These are phyloP conservation scores for Otolemur crassicaudatus DNA, from an alignment of 2,797 vertebrate species.

Conservation along the genomic window DNA sequence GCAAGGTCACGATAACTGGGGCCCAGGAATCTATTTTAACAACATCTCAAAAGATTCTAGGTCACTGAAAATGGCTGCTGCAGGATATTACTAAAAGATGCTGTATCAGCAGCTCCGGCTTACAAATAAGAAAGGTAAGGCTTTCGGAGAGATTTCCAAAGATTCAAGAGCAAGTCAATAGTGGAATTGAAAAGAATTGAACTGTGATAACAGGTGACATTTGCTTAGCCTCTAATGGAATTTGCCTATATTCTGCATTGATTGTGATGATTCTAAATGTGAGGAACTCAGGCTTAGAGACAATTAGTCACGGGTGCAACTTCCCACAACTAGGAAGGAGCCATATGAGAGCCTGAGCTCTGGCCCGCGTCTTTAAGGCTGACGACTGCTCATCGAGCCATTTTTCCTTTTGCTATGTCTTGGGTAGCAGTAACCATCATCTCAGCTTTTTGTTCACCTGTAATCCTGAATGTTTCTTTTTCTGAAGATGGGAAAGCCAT, in stretches of 20 bases:
- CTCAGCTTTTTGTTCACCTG: not conserved
- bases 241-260: not conserved
- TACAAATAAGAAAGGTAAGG: not conserved
- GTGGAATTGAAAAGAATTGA: not conserved
- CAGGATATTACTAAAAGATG: not conserved
- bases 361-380: not conserved
- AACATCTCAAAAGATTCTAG: not conserved
- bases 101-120: not conserved
- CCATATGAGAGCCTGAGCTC: not conserved
- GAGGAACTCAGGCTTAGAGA: not conserved
- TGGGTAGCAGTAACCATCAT: not conserved
- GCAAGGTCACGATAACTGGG: not conserved
- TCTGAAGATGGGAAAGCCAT: not conserved
- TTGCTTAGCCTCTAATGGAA: not conserved
- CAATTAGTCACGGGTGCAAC: too few species aligned
- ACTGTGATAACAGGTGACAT: not conserved
- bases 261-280: not conserved
- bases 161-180: slow-evolving; percentile 21
- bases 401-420: not conserved
- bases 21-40: not conserved
- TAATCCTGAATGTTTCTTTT: not conserved
- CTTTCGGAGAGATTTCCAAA: not conserved
- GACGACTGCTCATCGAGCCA: not conserved
- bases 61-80: not conserved
- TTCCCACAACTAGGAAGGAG: not conserved